Evolutionary conservation across 2,888 invertebrate species (phyloP), one percentile per base, ranked within the genome.

Genomic region (Neoitamus cyanurus): DNA sequence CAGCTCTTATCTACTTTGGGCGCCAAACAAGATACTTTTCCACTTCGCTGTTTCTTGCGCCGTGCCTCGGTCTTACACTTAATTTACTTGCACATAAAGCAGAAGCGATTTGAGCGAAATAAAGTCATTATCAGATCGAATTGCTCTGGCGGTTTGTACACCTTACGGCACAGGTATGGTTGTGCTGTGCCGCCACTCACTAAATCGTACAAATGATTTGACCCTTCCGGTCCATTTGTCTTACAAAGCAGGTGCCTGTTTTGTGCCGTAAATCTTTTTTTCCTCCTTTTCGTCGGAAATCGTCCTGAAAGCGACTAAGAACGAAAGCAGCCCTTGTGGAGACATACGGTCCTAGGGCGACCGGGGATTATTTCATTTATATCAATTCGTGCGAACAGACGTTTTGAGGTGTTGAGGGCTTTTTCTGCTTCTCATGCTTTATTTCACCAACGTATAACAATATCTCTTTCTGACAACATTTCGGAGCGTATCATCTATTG

Each of bases 141-240:
- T 20, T 37, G 20, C 31, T 36, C 36, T 37, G 9, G 78, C 3
- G 42, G 69, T 20, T 30, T 69, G 37, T 82, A 69, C 78, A 82
- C 82, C 68, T 69, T 69, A 9, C n/a, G 69, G 69, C 37, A 42
- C 42, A 36, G 37, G 36, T 68, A 58, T 31, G 69, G 69, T 20
- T 78, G 34, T 34, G 34, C 34, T 20, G 69, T 13, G 34, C 69
- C 36, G 82, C 36, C 69, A 69, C 69, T 82, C 69, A 82, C 68
- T 83, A 72, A 83, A 31, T 72, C 83, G 70, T 72, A 31, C 83
- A 83, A 83, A 46, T 69, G 72, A 83, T 83, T 72, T 83, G 70
- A 83, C 83, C 83, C 72, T 83, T 83, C 83, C 72, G 72, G 36
- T 83, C 46, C 83, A 83, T 83, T 83, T 83, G 69, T 72, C 37